Conservation (phyloP, 2,113 vertebrate genomes). For the Ginglymostoma cirratum region DNA sequence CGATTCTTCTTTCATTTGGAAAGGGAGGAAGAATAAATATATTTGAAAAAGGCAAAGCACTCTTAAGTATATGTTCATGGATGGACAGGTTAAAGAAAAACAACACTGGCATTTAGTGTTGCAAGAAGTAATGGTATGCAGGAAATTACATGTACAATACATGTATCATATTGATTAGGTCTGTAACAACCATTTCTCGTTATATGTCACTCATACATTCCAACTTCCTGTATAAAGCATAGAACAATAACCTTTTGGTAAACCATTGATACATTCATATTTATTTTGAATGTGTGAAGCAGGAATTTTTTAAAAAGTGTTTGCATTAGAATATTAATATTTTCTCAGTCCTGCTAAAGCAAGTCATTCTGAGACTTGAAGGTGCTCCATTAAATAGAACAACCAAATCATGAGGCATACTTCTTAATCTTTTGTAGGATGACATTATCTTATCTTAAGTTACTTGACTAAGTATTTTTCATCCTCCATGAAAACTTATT, state of each 20-base stretch:
- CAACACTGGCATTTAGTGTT: not conserved
- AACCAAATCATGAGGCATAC: not conserved
- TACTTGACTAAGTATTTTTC: slow-evolving; percentile 7
- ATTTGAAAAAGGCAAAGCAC: not conserved
- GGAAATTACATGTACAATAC: not conserved
- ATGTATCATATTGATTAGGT: not conserved
- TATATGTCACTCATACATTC: not conserved
- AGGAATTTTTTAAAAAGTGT: not conserved
- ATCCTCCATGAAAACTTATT: not conserved
- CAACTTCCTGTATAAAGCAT: not conserved
- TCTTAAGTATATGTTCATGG: not conserved
- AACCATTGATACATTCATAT: not conserved
- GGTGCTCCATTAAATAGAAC: not conserved
- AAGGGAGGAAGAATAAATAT: not conserved
- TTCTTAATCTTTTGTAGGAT: not conserved
- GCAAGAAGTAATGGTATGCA: not conserved
- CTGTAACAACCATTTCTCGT: not conserved
- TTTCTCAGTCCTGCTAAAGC: not conserved
- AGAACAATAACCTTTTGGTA: not conserved
- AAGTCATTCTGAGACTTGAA: not conserved
- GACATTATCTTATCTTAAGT: not conserved
- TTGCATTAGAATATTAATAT: not conserved
- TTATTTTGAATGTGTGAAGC: not conserved
- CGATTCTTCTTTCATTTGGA: too few relatives aligned
- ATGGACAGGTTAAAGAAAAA: not conserved